Evolutionary conservation across 2,888 invertebrate genomes (phyloP).

Genomic region (Diaprepes abbreviatus): DNA sequence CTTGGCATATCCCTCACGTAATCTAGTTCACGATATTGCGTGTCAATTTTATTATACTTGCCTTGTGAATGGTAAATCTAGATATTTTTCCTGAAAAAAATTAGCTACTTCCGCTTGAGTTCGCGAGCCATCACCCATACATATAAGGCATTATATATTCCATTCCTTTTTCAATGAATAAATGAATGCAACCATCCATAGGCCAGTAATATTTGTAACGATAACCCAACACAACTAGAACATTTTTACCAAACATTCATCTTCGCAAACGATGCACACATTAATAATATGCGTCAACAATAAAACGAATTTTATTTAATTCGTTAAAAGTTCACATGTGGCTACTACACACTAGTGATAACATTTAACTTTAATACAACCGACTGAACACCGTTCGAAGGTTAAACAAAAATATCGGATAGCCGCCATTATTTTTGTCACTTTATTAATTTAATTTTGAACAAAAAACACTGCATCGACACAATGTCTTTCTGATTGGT

Average conservation of each 20-base stretch:
- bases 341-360: constrained; percentile 52
- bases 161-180: no score
- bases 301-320: constrained; percentile 16
- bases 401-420: constrained; percentile 57
- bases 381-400: constrained; percentile 55
- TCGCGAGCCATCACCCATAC: no score
- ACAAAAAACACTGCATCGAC: constrained; percentile 61
- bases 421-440: constrained; percentile 58
- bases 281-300: background rate
- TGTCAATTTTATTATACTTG: no score
- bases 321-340: constrained; percentile 12
- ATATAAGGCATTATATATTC: no score
- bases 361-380: constrained; percentile 59
- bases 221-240: no score
- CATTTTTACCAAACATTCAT: background rate
- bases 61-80: no score
- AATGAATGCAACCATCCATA: no score
- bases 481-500: constrained; percentile 69
- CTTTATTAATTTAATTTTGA: constrained; percentile 62
- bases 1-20: no score
- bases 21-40: no score
- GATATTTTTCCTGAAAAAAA: no score
- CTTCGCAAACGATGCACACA: background rate
- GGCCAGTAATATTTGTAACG: no score
- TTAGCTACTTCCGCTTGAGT: no score